These are phyloP conservation scores for Mycteria americana DNA, from an alignment of 2,797 vertebrate genomes.

Conservation along the genomic window DNA sequence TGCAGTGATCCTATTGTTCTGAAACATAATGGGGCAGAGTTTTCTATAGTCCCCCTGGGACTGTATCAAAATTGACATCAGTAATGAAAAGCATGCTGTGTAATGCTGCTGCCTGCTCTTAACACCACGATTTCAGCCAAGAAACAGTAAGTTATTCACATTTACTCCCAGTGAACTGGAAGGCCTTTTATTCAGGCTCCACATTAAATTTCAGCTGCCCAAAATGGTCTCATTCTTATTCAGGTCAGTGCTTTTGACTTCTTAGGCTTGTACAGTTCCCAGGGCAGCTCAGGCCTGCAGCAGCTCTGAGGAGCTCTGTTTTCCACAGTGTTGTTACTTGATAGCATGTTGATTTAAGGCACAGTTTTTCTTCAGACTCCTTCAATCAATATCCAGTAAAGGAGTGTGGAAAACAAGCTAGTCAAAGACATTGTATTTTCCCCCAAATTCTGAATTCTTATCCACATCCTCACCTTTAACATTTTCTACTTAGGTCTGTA, in stretches of 20 bases:
- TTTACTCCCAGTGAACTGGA: conserved; percentile 55
- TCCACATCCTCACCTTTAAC: neutral
- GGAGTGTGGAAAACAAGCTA: neutral
- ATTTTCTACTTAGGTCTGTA: neutral
- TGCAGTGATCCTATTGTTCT: conserved; percentile 72
- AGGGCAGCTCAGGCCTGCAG: conserved; percentile 1
- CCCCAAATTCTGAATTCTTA: neutral
- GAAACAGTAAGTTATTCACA: conserved; percentile 70
- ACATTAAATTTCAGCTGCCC: conserved; percentile 65
- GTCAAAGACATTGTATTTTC: neutral
- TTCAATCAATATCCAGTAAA: neutral
- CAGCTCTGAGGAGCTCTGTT: conserved; percentile 34
- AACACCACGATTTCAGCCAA: conserved; percentile 58
- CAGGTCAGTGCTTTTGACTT: conserved; percentile 52
- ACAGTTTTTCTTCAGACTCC: neutral
- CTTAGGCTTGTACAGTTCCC: neutral
- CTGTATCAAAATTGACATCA: conserved; percentile 70
- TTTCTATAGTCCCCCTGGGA: conserved; percentile 69
- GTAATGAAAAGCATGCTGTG: conserved; percentile 66
- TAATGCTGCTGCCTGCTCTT: conserved; percentile 59
- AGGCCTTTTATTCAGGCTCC: conserved; percentile 61
- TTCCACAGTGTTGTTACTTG: neutral
- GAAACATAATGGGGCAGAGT: conserved; percentile 70
- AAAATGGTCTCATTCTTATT: conserved; percentile 73
- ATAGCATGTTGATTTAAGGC: conserved; percentile 34